These are phyloP conservation scores for Pipistrellus pygmaeus DNA, from an alignment of 2,797 vertebrate genomes.

Conservation along the genomic window DNA sequence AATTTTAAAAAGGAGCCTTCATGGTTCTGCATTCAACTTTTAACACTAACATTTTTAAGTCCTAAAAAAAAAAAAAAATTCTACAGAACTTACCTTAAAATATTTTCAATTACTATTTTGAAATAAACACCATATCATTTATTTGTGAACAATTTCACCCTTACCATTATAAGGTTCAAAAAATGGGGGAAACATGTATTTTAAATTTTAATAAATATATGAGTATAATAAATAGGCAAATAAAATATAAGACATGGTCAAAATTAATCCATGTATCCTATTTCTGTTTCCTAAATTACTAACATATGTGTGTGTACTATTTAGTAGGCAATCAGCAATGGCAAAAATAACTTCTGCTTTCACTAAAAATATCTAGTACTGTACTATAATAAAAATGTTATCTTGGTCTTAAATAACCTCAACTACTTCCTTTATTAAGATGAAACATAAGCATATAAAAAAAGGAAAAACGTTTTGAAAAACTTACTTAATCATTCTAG, in stretches of 20 bases:
- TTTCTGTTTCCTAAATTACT: constrained; percentile 41
- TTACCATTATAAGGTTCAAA: background rate
- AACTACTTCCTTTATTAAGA: constrained; percentile 67
- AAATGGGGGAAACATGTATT: background rate
- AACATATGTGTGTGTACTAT: background rate
- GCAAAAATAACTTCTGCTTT: constrained; percentile 62
- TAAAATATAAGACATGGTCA: background rate
- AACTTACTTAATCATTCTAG: constrained; percentile 48
- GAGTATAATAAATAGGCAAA: background rate
- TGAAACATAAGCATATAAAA: constrained; percentile 37
- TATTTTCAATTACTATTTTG: constrained; percentile 12
- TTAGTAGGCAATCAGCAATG: constrained; percentile 29
- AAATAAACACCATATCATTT: constrained; percentile 9
- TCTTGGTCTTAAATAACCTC: constrained; percentile 41
- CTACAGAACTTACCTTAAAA: background rate
- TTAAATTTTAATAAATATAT: constrained; percentile 29
- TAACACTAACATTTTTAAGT: constrained; percentile 14
- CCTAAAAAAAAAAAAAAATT: background rate
- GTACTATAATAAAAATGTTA: constrained; percentile 28
- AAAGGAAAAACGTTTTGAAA: constrained; percentile 38
- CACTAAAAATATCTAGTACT: constrained; percentile 49
- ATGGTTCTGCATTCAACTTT: background rate
- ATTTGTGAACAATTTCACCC: background rate
- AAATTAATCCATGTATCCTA: background rate
- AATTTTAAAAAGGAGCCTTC: background rate